Evolutionary conservation across 1,140 invertebrate species (phyloP).

Genomic region (Argopecten irradians): DNA sequence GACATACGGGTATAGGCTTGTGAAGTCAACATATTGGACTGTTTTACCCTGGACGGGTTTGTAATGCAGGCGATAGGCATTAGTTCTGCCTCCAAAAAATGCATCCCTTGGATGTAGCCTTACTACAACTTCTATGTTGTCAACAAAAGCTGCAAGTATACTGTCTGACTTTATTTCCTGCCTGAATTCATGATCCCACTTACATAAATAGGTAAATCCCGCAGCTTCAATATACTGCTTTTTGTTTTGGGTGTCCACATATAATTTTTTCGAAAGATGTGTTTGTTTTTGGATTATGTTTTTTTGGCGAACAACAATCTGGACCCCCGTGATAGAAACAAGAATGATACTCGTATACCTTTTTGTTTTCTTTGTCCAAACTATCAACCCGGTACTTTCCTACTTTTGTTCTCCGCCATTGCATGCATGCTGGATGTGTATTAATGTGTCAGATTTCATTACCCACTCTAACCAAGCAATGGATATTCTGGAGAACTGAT

Average conservation of each 20-base stretch:
- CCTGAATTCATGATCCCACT: not conserved
- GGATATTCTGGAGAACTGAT: slow-evolving; percentile 4
- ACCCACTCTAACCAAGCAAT: slow-evolving; percentile 42
- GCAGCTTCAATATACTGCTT: not conserved
- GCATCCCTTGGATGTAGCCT: slow-evolving; percentile 33
- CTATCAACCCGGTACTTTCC: slow-evolving; percentile 17
- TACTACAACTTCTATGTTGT: slow-evolving; percentile 32
- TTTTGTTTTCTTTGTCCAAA: slow-evolving; percentile 17
- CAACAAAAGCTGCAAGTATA: not conserved
- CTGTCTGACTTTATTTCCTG: not conserved
- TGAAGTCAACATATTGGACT: slow-evolving; percentile 47
- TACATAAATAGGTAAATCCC: not conserved
- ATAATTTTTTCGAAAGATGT: not conserved
- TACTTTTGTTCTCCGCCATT: slow-evolving; percentile 34
- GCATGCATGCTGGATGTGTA: slow-evolving; percentile 23
- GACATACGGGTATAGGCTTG: not conserved
- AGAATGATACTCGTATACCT: slow-evolving; percentile 50
- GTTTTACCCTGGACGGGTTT: slow-evolving; percentile 26
- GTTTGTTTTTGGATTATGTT: not conserved
- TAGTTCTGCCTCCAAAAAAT: slow-evolving; percentile 41
- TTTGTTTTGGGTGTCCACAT: not conserved
- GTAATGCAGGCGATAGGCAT: slow-evolving; percentile 37
- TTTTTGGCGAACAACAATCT: slow-evolving; percentile 36
- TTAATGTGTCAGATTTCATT: not conserved
- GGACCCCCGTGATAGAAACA: slow-evolving; percentile 57